Base-by-base conservation (phyloP, 2,888 invertebrate species). In the Leptura quadrifasciata region DNA sequence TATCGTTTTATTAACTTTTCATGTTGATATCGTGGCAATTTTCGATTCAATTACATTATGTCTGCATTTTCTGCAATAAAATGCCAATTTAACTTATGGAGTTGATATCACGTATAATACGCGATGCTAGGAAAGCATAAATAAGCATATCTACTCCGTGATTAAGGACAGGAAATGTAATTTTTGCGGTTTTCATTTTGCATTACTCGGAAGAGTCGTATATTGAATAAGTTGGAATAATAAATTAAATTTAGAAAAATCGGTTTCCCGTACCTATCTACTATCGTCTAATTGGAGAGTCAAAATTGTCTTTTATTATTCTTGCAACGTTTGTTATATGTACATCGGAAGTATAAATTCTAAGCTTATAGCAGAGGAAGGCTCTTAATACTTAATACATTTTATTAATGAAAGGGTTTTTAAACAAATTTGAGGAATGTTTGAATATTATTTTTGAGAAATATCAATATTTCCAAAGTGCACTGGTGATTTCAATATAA, bases 1-100 rank as follows among this genome's bases (percentile, higher is more conserved):
- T 72, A 63, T 58, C 55, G 47, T 64, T 63, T 72, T 71, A 64
- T 64, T 72, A 64, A 54, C 63, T 64, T 72, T 63, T 63, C 55
- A 63, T 64, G 64, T 72, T 47, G 72, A 24, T 31, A 54, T 27
- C 55, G 24, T 54, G 47, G 72, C 64, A 63, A 72, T 72, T 72
- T 72, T 72, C 72, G 27, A 72, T 72, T 63, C 64, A 72, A 72
- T 71, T 71, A 71, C 71, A 39, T 71, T 71, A 58, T 61, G 39
- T 35, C 64, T 64, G 72, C 64, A 47, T 72, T 72, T 63, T 72
- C 72, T 55, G 72, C 54, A 72, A 64, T 72, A 72, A 72, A 72
- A 72, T 54, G 31, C 27, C 64, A 72, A 72, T 63, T 55, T 68
- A 55, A 54, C 67, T 55, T 68, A 54, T 27, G 55, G 31, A 27